Percentiles rank a stretch among this genome's conserved stretches.
These are phyloP conservation scores for Acromyrmex echinatior DNA, from an alignment of 1,140 invertebrate species.

Conservation along the genomic window DNA sequence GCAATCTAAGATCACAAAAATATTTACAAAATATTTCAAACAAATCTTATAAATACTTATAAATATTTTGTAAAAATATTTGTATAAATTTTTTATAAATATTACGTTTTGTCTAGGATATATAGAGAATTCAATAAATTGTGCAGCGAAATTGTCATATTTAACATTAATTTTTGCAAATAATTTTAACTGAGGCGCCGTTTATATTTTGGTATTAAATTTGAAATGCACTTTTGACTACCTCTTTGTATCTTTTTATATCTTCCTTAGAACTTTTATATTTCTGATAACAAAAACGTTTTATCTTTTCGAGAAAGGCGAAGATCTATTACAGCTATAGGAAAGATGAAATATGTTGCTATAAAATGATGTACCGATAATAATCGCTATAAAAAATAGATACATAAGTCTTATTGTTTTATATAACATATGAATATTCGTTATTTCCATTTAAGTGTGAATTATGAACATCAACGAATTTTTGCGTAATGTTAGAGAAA, in stretches of 20 bases:
- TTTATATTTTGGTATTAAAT: constrained; percentile 6
- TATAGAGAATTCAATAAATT: neutral
- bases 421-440: neutral
- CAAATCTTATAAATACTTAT: no score
- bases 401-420: neutral
- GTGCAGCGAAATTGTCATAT: neutral
- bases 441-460: neutral
- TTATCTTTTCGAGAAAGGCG: neutral
- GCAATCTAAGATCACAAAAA: no score
- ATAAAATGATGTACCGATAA: constrained; percentile 31
- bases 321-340: neutral
- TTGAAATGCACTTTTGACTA: neutral
- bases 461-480: neutral
- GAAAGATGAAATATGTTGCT: constrained; percentile 12
- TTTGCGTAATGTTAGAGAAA: neutral
- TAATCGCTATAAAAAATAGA: neutral
- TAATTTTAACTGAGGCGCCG: neutral
- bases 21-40: no score
- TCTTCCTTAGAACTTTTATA: neutral
- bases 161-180: neutral
- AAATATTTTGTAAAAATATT: no score
- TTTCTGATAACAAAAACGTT: neutral
- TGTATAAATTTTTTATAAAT: no score
- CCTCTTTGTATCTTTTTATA: neutral
- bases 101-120: no score